These are phyloP conservation scores for Botrylloides violaceus DNA, from an alignment of 23 tunicate genomes.

Conservation along the genomic window DNA sequence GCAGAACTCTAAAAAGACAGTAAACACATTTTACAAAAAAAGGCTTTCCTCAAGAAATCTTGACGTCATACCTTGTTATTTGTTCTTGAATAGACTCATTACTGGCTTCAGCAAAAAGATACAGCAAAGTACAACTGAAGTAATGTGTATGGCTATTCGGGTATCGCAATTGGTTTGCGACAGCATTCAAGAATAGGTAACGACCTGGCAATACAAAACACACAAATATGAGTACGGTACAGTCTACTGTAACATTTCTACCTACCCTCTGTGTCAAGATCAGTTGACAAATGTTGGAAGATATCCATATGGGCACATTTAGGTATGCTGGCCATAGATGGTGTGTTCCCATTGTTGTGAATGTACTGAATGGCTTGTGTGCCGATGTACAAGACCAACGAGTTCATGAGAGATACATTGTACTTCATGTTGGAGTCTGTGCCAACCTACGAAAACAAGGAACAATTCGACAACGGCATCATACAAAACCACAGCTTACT, in stretches of 20 bases:
- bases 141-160: slow-evolving; percentile 99
- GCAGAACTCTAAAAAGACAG: slow-evolving; percentile 60
- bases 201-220: slow-evolving; percentile 86
- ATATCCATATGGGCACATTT: slow-evolving; percentile 97
- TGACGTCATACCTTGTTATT: slow-evolving; percentile 91
- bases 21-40: neutral
- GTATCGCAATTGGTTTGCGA: slow-evolving; percentile 96
- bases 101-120: slow-evolving; percentile 94
- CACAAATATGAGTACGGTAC: neutral
- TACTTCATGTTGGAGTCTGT: slow-evolving; percentile 62
- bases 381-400: slow-evolving; percentile 93
- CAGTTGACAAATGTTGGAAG: slow-evolving; percentile 91
- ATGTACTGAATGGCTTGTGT: slow-evolving; percentile 89
- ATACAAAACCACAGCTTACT: too few relatives aligned
- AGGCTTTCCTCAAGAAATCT: too few relatives aligned
- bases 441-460: too few relatives aligned
- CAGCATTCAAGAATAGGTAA: slow-evolving; percentile 95
- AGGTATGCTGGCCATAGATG: slow-evolving; percentile 87
- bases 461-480: too few relatives aligned
- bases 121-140: slow-evolving; percentile 92
- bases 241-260: neutral
- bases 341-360: slow-evolving; percentile 52
- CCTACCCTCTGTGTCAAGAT: slow-evolving; percentile 89
- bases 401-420: slow-evolving; percentile 90
- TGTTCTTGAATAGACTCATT: slow-evolving; percentile 91